Base-by-base conservation (phyloP, 2,797 vertebrate species). In the Enteromius argenteus region DNA sequence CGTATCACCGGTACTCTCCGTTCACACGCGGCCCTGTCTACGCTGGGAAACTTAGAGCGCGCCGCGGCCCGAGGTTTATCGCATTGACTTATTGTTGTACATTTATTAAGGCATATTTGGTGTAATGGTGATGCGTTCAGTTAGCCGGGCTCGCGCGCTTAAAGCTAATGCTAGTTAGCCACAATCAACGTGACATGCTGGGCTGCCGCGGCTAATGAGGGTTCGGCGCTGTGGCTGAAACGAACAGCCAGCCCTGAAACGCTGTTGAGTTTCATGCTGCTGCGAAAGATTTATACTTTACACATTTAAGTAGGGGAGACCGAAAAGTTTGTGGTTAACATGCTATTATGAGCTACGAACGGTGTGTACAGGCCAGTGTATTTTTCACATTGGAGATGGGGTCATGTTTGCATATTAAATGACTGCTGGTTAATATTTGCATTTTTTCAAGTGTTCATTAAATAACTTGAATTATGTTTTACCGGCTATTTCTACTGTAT, bases 1-100 rank as follows among this genome's bases (percentile, higher is more conserved):
- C 44, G 67, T 46, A 17, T 80, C 81, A 51, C 66, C 71, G 88
- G 86, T 80, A 84, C 86, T 85, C 79, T 84, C 85, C 21, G 87
- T 87, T 87, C 74, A 89, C 89, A 68, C 69, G 79, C 90, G 95
- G 95, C 95, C 60, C 96, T 95, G 88, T 88, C 88, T 90, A 32
- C 86, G 64, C 82, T 37, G 77, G 87, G 71, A 91, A 94, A 94
- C 93, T 94, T 93, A 75, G 67, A 81, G 87, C 88, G 60, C 21
- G 58, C n/a, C 27, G 44, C 60, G 4, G 60, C 49, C 17, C 15
- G 85, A n/a, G 37, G 15, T 44, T 32, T n/a, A 8, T 21, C 35
- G 4, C 21, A 39, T 13, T 17, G 21, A 5, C 30, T 80, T 17
- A n/a, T 53, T 51, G 58, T 30, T 69, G 62, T 27, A 23, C 32